These are phyloP conservation scores for Glaucomys volans DNA, from an alignment of 2,113 vertebrate species.

Conservation along the genomic window DNA sequence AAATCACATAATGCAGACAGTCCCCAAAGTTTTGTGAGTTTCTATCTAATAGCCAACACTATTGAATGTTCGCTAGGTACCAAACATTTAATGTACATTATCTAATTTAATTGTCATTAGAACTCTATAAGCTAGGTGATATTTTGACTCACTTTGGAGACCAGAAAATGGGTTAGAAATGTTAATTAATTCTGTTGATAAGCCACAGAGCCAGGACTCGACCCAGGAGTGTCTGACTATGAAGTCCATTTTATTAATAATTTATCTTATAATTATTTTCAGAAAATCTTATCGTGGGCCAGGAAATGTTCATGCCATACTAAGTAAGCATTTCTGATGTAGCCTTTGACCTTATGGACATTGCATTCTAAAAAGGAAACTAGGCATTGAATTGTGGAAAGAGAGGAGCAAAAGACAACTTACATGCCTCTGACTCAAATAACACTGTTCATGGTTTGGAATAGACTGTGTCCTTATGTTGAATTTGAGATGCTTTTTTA, in stretches of 20 bases:
- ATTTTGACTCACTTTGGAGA: not conserved
- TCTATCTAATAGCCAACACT: not conserved
- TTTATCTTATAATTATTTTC: not conserved
- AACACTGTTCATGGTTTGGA: not conserved
- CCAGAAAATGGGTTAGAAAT: not conserved
- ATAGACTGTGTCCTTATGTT: not conserved
- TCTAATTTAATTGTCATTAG: not conserved
- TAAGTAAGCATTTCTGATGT: not conserved
- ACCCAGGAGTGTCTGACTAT: not conserved
- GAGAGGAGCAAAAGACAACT: not conserved
- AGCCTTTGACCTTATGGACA: not conserved
- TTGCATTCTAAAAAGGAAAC: not conserved
- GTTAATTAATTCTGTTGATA: not conserved
- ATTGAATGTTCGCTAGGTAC: not conserved
- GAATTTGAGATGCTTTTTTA: conserved; percentile 5
- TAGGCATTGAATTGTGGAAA: not conserved
- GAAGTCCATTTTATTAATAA: not conserved
- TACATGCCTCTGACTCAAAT: not conserved
- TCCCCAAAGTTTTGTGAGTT: not conserved
- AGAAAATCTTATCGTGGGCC: not conserved
- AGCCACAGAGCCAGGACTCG: not conserved
- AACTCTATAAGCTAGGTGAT: not conserved
- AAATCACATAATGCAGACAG: not conserved
- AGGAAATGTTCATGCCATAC: not conserved
- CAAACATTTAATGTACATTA: not conserved